phyloP scores from a whole-genome alignment of 1,140 invertebrate genomes.

The Ditylenchus dipsaci region DNA sequence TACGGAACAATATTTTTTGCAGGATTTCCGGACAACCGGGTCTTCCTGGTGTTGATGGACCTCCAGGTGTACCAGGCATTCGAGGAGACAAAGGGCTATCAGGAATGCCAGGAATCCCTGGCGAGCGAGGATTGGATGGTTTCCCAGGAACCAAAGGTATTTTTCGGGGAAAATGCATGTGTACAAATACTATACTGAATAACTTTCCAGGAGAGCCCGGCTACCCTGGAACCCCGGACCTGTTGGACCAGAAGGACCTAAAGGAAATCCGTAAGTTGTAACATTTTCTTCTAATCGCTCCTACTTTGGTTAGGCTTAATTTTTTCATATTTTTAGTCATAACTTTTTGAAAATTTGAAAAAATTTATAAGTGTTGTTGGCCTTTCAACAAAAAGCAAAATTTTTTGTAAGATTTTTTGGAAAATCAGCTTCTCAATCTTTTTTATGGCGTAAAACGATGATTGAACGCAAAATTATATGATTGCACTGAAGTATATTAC shows the following conservation, averaged over 20 bases:
- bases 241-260: slow-evolving; percentile 33
- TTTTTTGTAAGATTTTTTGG: too few species aligned
- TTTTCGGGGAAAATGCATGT: too few species aligned
- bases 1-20: too few species aligned
- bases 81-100: slow-evolving; percentile 55
- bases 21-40: slow-evolving; percentile 39
- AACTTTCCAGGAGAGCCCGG: slow-evolving; percentile 45
- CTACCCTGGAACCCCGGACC: slow-evolving; percentile 41
- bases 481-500: neutral
- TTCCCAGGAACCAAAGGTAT: slow-evolving; percentile 55
- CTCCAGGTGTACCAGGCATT: slow-evolving; percentile 64
- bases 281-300: neutral
- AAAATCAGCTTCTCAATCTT: too few species aligned
- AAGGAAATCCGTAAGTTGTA: slow-evolving; percentile 8
- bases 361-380: too few species aligned
- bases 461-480: too few species aligned
- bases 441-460: too few species aligned
- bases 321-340: too few species aligned
- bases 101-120: slow-evolving; percentile 60
- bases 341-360: too few species aligned
- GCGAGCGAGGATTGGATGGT: slow-evolving; percentile 61
- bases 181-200: too few species aligned
- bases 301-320: too few species aligned
- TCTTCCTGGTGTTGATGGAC: slow-evolving; percentile 56
- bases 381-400: too few species aligned